Base-by-base conservation (phyloP, 64 coral and sea anemone species). In the Stichodactyla mertensii region DNA sequence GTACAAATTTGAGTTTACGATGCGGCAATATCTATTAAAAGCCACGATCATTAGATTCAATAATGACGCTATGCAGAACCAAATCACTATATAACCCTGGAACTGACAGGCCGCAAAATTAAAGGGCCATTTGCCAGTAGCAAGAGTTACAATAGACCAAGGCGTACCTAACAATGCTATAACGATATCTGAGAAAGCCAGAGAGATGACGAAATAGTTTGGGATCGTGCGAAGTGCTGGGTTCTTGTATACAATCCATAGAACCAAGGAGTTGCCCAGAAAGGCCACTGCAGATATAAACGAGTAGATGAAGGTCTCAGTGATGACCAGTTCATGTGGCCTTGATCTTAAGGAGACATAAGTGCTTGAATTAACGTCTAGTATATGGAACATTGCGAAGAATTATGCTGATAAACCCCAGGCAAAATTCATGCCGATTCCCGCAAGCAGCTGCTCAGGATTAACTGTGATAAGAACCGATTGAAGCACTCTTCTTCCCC, bases 231-330 rank as follows among this genome's bases (percentile, higher is more conserved):
- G 61, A 4, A 92, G 91, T 18, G 84, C 55, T 24, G n/a, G 64
- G 4, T 83, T 92, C 66, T 92, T 92, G 82, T 88, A 88, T 3
- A 92, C 86, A 52, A 92, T 85, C 81, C 87, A 92, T 4, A 92
- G 74, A 52, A 88, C 86, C 52, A 88, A 64, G 23, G 86, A 66
- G 55, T 92, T 92, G 74, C 91, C 91, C 6, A 79, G 52, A 26
- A 88, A 61, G n/a, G 86, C 91, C 27, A 20, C 52, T 7, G n/a
- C 15, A 11, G 82, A n/a, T 19, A 90, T 84, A 16, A 55, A 77
- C 18, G n/a, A 45, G 19, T 85, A 90, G 8, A 85, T 78, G 4
- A 85, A 78, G 4, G 82, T 84, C 62, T 90, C 88, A 9, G 52
- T 23, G 26, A 90, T 53, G 16, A 90, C 54, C 51, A 84, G 51